A percentile compares a stretch with the other conserved stretches of the same genome.
These are phyloP conservation scores for Zaprionus tsacasi DNA, from an alignment of 1,140 invertebrate genomes.

Conservation along the genomic window DNA sequence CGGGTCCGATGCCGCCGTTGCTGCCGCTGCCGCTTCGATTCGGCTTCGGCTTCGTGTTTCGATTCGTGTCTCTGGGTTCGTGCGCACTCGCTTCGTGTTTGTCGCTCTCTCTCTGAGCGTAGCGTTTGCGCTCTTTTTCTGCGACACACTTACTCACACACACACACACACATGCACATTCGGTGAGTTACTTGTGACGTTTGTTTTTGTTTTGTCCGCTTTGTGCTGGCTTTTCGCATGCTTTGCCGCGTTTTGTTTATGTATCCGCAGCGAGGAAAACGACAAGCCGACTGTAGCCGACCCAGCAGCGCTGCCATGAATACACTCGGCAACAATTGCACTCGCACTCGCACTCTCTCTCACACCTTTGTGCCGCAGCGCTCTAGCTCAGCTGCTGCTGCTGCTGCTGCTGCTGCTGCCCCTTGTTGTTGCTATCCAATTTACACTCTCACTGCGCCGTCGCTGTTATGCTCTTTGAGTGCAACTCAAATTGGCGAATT, in stretches of 20 bases:
- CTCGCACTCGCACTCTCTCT: slow-evolving; percentile 28
- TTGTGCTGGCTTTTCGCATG: slow-evolving; percentile 79
- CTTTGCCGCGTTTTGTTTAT: slow-evolving; percentile 70
- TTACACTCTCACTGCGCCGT: slow-evolving; percentile 56
- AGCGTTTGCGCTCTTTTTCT: slow-evolving; percentile 41
- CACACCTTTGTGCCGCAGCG: neutral
- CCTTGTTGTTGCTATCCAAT: slow-evolving; percentile 23
- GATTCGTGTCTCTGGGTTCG: slow-evolving; percentile 22
- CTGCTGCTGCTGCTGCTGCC: no score
- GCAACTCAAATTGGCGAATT: slow-evolving; percentile 35
- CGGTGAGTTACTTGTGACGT: slow-evolving; percentile 45
- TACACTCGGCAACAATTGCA: slow-evolving; percentile 47
- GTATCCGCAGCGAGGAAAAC: slow-evolving; percentile 45
- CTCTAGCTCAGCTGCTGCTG: no score
- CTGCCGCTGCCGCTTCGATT: slow-evolving; percentile 27
- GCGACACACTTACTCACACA: slow-evolving; percentile 13
- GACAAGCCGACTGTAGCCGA: slow-evolving; percentile 8
- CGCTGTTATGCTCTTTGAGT: slow-evolving; percentile 35
- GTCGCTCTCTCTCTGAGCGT: slow-evolving; percentile 17
- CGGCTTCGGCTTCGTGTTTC: slow-evolving; percentile 24
- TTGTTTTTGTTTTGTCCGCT: slow-evolving; percentile 79
- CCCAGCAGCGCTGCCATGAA: neutral
- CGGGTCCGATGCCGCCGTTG: slow-evolving; percentile 43
- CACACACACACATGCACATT: slow-evolving; percentile 7
- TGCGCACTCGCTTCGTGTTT: slow-evolving; percentile 12